A percentile compares a stretch with the other conserved stretches of the same genome.
Evolutionary conservation across 1,140 invertebrate species (phyloP).

Genomic region (Neoseiulus cucumeris): DNA sequence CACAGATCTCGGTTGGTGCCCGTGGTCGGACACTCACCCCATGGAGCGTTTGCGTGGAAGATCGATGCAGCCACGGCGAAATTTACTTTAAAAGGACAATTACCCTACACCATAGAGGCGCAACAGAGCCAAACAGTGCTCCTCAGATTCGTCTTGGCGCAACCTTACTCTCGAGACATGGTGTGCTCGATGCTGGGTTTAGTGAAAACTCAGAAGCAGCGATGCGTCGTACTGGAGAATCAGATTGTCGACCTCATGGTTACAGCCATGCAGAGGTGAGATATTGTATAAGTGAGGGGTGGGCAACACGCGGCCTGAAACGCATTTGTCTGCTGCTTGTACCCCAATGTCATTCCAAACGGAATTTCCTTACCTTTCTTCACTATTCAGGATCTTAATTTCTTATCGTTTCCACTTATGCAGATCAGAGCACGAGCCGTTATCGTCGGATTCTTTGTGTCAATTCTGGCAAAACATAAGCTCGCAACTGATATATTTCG

Average conservation of each 20-base stretch:
- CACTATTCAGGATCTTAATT: too few relatives aligned
- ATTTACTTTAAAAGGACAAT: slow-evolving; percentile 47
- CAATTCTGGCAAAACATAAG: slow-evolving; percentile 65
- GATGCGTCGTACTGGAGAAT: slow-evolving; percentile 72
- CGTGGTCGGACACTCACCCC: slow-evolving; percentile 72
- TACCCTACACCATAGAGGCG: slow-evolving; percentile 35
- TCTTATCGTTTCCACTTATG: not conserved
- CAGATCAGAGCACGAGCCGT: not conserved
- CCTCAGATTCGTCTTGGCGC: slow-evolving; percentile 70
- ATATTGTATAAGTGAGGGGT: too few relatives aligned
- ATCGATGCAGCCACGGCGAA: slow-evolving; percentile 64
- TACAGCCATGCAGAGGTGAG: slow-evolving; percentile 71
- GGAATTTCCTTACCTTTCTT: too few relatives aligned
- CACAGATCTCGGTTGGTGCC: slow-evolving; percentile 31
- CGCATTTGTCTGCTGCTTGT: not conserved
- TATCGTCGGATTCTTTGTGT: not conserved
- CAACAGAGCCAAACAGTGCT: slow-evolving; percentile 70
- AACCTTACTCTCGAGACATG: slow-evolving; percentile 89
- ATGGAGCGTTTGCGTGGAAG: slow-evolving; percentile 50
- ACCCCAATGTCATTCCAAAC: too few relatives aligned
- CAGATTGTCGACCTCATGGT: slow-evolving; percentile 79
- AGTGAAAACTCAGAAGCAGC: slow-evolving; percentile 69
- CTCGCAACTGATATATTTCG: slow-evolving; percentile 85
- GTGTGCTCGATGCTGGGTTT: slow-evolving; percentile 80
- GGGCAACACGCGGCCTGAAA: not conserved